phyloP scores from a whole-genome alignment of 2,888 invertebrate species.

The Dryobotodes eremita region DNA sequence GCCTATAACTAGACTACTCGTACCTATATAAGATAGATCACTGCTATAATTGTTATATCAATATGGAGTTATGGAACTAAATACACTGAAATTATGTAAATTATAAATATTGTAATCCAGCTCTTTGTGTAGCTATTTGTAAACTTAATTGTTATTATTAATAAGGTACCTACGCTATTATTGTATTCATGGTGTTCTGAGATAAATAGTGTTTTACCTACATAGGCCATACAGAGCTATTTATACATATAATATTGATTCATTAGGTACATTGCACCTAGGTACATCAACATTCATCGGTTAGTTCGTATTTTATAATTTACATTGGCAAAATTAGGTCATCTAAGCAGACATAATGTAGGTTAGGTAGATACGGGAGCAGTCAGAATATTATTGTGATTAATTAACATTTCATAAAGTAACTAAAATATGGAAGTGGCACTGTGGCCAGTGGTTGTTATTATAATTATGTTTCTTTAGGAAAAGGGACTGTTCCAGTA shows the following conservation, averaged over 20 bases:
- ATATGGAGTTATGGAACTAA: slow-evolving; percentile 3
- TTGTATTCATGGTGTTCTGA: not conserved
- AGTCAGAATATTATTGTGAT: slow-evolving; percentile 2
- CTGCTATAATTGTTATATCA: slow-evolving; percentile 26
- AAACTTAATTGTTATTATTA: slow-evolving; percentile 21
- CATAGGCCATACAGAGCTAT: not conserved
- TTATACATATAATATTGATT: not conserved
- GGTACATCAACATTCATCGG: not conserved
- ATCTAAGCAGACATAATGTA: not conserved
- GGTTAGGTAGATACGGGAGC: not conserved
- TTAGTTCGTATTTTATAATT: not conserved
- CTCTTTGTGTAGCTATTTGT: slow-evolving; percentile 16
- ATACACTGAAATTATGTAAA: slow-evolving; percentile 19
- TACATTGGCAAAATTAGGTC: slow-evolving; percentile 10
- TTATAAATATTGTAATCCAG: slow-evolving; percentile 3
- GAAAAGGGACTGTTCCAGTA: not conserved
- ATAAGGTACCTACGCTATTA: slow-evolving; percentile 6
- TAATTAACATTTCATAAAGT: not conserved
- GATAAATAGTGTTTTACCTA: slow-evolving; percentile 21
- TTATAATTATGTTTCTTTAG: too few species aligned
- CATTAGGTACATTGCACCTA: not conserved
- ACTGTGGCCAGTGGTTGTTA: not conserved
- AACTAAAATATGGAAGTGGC: not conserved
- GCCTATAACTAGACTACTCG: slow-evolving; percentile 13
- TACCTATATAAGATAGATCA: not conserved